Evolutionary conservation across 2,888 invertebrate genomes (phyloP), one percentile per base, ranked within the genome.

Genomic region (Rhagonycha lutea): DNA sequence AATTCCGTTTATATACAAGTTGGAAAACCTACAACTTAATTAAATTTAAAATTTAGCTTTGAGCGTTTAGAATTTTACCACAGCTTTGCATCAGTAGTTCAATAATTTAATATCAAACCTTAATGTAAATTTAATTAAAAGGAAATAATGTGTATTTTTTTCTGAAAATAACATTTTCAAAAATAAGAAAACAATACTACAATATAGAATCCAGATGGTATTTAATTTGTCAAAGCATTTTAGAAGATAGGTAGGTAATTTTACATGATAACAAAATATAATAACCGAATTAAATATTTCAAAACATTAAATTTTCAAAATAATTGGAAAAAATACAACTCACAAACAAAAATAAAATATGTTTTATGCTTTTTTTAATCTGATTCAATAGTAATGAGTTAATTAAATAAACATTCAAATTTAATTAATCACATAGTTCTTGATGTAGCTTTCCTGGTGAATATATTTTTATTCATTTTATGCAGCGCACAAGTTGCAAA

Each of bases 401-500:
- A 47, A n/a, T 47, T n/a, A n/a, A 47, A 47, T 47, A 47, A n/a
- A 47, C n/a, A n/a, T 47, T 47, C 8, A 47, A n/a, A 65, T 65
- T 65, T 65, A 65, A 65, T 65, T 65, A 65, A 65, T 65, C 63
- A 65, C 26, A 65, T 14, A 23, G n/a, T 65, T 26, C n/a, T 65
- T 65, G 23, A 65, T 65, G 26, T 18, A 65, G 26, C 24, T 65
- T 24, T 26, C 11, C 63, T 65, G 63, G 63, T 11, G 14, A 28
- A 68, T 68, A 28, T 68, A 68, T 82, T 81, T 82, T 82, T 82
- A 78, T 74, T 72, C 72, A 63, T 75, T 79, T 78, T 73, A 75
- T 68, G 74, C 72, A 74, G 80, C 73, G 70, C 74, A 74, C 79
- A 81, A 85, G 83, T 83, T 85, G 84, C 84, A 83, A 82, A 84